These are phyloP conservation scores for Lycopodina hypogea DNA, from an alignment of 37 sponge, comb jelly and placozoan species.

Conservation along the genomic window DNA sequence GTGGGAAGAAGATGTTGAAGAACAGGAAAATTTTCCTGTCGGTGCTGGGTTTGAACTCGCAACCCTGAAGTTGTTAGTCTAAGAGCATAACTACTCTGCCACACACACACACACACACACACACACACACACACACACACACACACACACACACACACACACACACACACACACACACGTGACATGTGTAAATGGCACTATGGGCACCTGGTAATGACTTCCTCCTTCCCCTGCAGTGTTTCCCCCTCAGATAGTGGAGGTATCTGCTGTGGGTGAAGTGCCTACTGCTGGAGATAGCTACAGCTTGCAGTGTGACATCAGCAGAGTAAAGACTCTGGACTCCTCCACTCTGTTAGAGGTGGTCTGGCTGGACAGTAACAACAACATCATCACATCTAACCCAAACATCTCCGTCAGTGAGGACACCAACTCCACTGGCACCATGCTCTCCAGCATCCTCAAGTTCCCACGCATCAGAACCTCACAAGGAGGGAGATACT, in stretches of 20 bases:
- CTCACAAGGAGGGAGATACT: conserved; percentile 15
- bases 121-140: too few species aligned
- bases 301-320: conserved; percentile 2
- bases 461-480: not conserved
- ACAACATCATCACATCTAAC: not conserved
- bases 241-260: not conserved
- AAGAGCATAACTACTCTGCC: too few species aligned
- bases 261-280: not conserved
- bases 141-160: too few species aligned
- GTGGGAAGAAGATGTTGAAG: too few species aligned
- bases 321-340: not conserved
- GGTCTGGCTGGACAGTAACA: conserved; percentile 2
- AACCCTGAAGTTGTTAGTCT: too few species aligned
- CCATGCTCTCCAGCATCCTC: not conserved
- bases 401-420: not conserved
- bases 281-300: conserved; percentile 19
- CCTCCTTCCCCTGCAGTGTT: conserved; percentile 11
- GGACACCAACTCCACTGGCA: not conserved
- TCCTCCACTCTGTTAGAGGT: conserved; percentile 1
- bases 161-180: too few species aligned
- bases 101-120: too few species aligned
- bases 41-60: too few species aligned
- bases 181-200: too few species aligned
- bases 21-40: too few species aligned
- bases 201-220: too few species aligned